Evolutionary conservation across 1,140 invertebrate genomes (phyloP), one percentile per base, ranked within the genome.

Genomic region (Hyles euphorbiae): DNA sequence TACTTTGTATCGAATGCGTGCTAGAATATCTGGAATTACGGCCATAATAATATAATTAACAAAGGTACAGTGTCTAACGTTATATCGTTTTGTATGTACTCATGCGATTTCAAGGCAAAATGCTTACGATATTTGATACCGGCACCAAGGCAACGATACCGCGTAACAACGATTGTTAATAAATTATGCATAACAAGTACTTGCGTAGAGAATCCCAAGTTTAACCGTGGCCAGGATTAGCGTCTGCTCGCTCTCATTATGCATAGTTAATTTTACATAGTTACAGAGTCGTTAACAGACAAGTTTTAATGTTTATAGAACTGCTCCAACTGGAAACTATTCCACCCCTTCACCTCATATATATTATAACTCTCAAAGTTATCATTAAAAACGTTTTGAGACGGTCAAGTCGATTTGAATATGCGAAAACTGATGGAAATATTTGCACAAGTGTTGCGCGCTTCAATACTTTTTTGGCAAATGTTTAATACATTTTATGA

Each of bases 221-320:
- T 61, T 63, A 63, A 56, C 57, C 59, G 54, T 65, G 61, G 56
- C 34, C 60, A 53, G 63, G 68, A 72, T 74, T 72, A 74, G 61
- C 73, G 63, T 66, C 54, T 63, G 61, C 61, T 65, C 55, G 57
- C 60, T 66, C 67, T 80, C 70, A 78, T 80, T 77, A 76, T 74
- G 47, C 71, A 68, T 65, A 62, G 61, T 80, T 74, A 78, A 78
- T 76, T 71, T 73, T 72, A 68, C 68, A 73, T 60, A 63, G 47
- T 56, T 60, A 61, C 68, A 67, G 63, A 74, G 70, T 72, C 56
- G 60, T 70, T 72, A 22, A 71, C 64, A 62, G 49, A 54, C 47
- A 66, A 71, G 54, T 67, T 68, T 70, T 63, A 58, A 74, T 63
- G 58, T 59, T 70, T 68, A 60, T 61, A 53, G 22, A 9, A 8